Evolutionary conservation across 1,140 invertebrate genomes (phyloP), one percentile per base, ranked within the genome.

Genomic region (Neocloeon triangulifer): DNA sequence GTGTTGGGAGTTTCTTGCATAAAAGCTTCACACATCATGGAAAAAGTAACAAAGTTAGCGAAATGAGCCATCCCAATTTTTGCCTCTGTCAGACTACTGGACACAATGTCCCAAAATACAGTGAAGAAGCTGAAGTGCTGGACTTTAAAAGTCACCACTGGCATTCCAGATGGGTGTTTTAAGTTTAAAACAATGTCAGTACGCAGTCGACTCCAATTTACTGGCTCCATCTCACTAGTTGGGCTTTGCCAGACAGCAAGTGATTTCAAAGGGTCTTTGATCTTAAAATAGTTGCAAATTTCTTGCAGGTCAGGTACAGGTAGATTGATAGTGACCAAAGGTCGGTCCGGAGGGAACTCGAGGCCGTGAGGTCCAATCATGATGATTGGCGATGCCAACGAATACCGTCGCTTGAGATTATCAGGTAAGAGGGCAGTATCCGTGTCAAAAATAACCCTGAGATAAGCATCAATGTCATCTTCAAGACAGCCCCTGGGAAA

Each of bases 11-110:
- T 37, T 27, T 48, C 46, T 12, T 49, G 40, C 44, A 51, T 49
- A 33, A 45, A 42, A 9, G 46, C 48, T 26, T 46, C 41, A 31
- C 48, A 51, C 41, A 46, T 49, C 48, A 50, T 50, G 0, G 45
- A 33, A 28, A 50, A 50, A 4, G 38, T 37, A 1, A 46, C 39
- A 23, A 41, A 44, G 7, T 44, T 45, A 31, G 45, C 47, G 26
- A 47, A 41, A 27, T 46, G 41, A 16, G 43, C 40, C 15, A 48
- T 42, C 9, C 42, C 43, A 19, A 41, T 31, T 35, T 42, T 45
- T 3, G 42, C 47, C 14, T 41, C 41, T 30, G 47, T 37, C 14
- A 47, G 32, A 10, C 28, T 35, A 10, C 33, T 15, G 8, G 41
- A 27, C 8, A 47, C 21, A 14, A 43, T 36, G 21, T 47, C 44